Percentiles rank a stretch among this genome's conserved stretches.
Conservation (phyloP, 2,888 invertebrate genomes). For the Oscheius sp. region DNA sequence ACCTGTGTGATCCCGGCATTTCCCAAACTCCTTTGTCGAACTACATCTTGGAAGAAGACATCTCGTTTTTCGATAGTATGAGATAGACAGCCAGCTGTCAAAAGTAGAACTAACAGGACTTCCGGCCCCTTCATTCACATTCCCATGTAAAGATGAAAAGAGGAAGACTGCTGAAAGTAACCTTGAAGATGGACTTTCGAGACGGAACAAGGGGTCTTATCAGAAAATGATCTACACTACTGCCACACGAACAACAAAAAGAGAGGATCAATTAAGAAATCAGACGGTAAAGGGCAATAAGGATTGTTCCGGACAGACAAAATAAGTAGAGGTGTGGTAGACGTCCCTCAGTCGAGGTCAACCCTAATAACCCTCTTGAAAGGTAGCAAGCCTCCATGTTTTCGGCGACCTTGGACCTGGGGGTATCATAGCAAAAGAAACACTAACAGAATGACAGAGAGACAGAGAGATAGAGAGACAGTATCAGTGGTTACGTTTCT, state of each 20-base stretch:
- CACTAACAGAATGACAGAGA: too few relatives aligned
- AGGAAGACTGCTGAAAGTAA: neutral
- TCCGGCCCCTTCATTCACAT: conserved; percentile 18
- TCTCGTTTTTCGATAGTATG: conserved; percentile 23
- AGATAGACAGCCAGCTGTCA: conserved; percentile 1
- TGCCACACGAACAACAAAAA: too few relatives aligned
- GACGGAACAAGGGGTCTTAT: neutral
- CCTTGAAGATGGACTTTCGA: neutral
- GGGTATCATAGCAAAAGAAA: too few relatives aligned
- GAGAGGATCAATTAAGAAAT: neutral
- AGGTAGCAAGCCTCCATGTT: neutral
- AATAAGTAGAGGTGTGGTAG: conserved; percentile 12
- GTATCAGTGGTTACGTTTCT: too few relatives aligned
- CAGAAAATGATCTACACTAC: too few relatives aligned
- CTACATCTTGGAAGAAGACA: conserved; percentile 43
- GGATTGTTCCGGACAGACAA: neutral
- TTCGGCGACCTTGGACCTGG: conserved; percentile 6
- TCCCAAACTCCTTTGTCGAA: conserved; percentile 60
- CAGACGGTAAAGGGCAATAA: neutral
- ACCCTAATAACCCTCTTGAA: neutral
- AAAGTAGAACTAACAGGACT: conserved; percentile 1
- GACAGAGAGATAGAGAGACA: too few relatives aligned
- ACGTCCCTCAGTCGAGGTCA: conserved; percentile 9
- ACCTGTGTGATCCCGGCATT: conserved; percentile 63
- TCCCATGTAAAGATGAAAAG: neutral